phyloP scores from a whole-genome alignment of 2,888 invertebrate species.

The Dryomyza anilis region DNA sequence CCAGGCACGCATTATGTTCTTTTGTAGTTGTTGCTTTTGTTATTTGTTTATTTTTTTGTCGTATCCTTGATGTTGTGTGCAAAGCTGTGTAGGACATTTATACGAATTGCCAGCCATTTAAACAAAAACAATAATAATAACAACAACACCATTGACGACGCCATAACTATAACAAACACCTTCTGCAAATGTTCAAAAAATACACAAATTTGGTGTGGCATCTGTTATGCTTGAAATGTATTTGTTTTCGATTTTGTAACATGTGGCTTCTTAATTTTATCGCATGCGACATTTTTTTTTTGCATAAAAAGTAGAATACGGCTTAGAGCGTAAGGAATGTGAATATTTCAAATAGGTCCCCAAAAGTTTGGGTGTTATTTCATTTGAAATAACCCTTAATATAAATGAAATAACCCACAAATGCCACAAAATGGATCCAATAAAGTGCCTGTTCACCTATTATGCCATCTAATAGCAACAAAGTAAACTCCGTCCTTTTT shows the following conservation, averaged over 20 bases:
- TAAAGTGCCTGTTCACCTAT: too few relatives aligned
- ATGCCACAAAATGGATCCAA: too few relatives aligned
- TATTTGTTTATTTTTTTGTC: background rate
- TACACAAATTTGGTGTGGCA: background rate
- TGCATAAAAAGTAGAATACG: too few relatives aligned
- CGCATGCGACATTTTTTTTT: background rate
- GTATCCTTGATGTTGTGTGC: background rate
- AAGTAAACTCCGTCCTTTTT: too few relatives aligned
- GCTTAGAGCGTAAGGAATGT: too few relatives aligned
- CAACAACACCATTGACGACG: background rate
- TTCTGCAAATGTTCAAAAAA: background rate
- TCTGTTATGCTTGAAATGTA: background rate
- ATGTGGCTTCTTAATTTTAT: background rate
- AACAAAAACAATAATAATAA: background rate
- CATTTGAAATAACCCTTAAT: too few relatives aligned
- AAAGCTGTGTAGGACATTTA: background rate
- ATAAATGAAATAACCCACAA: too few relatives aligned
- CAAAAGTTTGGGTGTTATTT: too few relatives aligned
- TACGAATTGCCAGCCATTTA: background rate
- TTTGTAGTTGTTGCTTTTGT: background rate
- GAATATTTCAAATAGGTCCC: too few relatives aligned
- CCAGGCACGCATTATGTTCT: background rate
- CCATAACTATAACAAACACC: constrained; percentile 3
- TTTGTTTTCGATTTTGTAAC: background rate
- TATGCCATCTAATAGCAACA: too few relatives aligned